A percentile compares a stretch with the other conserved stretches of the same genome.
These are phyloP conservation scores for Empidonax traillii DNA, from an alignment of 2,113 vertebrate species.

Conservation along the genomic window DNA sequence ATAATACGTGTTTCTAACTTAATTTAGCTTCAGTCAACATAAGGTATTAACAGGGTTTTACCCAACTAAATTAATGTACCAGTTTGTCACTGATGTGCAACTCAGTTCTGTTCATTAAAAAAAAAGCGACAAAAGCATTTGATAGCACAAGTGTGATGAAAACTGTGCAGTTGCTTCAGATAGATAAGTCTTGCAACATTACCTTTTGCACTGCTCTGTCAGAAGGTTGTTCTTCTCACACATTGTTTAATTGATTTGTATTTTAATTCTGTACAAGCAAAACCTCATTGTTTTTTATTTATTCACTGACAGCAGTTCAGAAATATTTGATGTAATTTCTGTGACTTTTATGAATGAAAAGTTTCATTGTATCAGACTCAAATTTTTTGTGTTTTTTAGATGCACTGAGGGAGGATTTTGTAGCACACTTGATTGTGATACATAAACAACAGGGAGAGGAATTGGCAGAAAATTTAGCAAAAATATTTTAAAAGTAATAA, in stretches of 20 bases:
- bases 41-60: not conserved
- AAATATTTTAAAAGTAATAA: not conserved
- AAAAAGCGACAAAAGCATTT: not conserved
- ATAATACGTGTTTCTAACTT: not conserved
- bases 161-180: not conserved
- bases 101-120: not conserved
- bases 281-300: not conserved
- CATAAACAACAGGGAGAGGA: not conserved
- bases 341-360: not conserved
- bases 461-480: not conserved
- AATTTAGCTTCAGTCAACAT: slow-evolving; percentile 11
- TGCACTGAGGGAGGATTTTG: not conserved
- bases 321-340: not conserved
- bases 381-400: not conserved
- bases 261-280: not conserved
- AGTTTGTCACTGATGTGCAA: not conserved
- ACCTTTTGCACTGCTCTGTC: not conserved
- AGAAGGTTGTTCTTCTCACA: not conserved
- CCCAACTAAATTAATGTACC: not conserved
- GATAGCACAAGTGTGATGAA: not conserved
- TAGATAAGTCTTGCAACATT: not conserved
- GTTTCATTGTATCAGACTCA: not conserved
- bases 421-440: not conserved
- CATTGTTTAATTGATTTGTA: not conserved
- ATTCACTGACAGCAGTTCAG: not conserved